Conservation (phyloP, 1,140 invertebrate species). For the Drosophila cardini region DNA sequence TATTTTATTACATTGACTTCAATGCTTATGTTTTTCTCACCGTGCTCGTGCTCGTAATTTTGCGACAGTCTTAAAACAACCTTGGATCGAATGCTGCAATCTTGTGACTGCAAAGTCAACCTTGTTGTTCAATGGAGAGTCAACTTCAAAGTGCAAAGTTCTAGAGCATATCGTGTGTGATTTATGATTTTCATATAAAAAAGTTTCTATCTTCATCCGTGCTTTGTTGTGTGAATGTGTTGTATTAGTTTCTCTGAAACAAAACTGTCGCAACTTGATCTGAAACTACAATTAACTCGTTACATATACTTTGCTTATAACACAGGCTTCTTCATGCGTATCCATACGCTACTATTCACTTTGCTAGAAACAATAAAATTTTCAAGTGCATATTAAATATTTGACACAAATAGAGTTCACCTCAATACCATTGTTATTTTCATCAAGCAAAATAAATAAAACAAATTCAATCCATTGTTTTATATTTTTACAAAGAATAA, state of each 20-base stretch:
- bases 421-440: too few species aligned
- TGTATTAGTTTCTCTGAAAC: constrained; percentile 63
- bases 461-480: too few species aligned
- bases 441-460: too few species aligned
- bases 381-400: background rate
- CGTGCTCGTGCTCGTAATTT: constrained; percentile 43
- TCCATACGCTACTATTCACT: background rate
- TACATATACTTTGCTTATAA: constrained; percentile 32
- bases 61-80: constrained; percentile 39
- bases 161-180: constrained; percentile 49
- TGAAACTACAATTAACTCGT: constrained; percentile 72
- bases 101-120: constrained; percentile 9
- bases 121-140: background rate
- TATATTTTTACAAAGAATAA: too few species aligned
- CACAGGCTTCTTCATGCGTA: background rate
- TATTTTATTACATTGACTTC: constrained; percentile 54
- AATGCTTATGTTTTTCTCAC: constrained; percentile 31
- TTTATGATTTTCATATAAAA: constrained; percentile 67
- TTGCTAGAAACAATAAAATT: background rate
- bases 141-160: constrained; percentile 37
- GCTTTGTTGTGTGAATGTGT: constrained; percentile 39
- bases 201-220: background rate
- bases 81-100: background rate
- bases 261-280: constrained; percentile 69
- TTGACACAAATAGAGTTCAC: background rate